Conservation (phyloP, 2,797 vertebrate genomes). For the Vipera latastei region DNA sequence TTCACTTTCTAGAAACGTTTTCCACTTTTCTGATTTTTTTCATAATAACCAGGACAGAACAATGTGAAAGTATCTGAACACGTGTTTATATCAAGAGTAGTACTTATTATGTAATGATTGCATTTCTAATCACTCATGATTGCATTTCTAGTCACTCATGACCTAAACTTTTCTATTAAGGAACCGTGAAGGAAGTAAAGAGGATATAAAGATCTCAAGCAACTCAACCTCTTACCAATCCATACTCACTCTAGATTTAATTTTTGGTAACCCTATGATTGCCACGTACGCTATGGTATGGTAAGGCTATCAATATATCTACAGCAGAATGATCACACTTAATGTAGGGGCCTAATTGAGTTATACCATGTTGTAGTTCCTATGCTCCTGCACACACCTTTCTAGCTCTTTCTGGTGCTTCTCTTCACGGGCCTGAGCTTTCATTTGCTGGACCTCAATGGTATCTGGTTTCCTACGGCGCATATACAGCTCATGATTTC, state of each 20-base stretch:
- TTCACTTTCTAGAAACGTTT: constrained; percentile 11
- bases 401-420: constrained; percentile 90
- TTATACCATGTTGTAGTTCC: neutral
- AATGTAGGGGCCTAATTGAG: neutral
- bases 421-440: constrained; percentile 84
- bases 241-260: neutral
- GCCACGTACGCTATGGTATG: neutral
- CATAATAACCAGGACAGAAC: neutral
- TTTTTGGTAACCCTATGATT: neutral
- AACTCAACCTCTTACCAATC: neutral
- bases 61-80: neutral
- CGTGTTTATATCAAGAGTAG: neutral
- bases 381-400: constrained; percentile 68
- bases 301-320: neutral
- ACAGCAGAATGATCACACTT: neutral
- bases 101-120: neutral
- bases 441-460: constrained; percentile 84
- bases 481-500: constrained; percentile 96
- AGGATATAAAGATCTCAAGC: neutral
- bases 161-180: neutral
- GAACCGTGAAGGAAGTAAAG: neutral
- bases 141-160: neutral
- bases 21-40: neutral
- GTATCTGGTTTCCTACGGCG: constrained; percentile 89
- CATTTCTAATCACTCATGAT: neutral